phyloP scores from a whole-genome alignment of 2,888 invertebrate genomes.

The Ophioninae sp. region DNA sequence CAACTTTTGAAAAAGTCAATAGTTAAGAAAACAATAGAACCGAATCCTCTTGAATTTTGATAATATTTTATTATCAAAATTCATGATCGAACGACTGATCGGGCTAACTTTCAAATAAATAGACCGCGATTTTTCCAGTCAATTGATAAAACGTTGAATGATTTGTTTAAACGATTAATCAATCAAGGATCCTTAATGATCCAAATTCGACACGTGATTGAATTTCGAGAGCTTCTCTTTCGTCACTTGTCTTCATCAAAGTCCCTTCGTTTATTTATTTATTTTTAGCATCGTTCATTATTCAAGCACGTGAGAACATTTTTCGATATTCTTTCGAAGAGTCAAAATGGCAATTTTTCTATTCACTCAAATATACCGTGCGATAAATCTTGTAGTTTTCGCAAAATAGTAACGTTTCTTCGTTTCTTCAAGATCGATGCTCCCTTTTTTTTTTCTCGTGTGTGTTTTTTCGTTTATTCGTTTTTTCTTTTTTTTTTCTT shows the following conservation, averaged over 20 bases:
- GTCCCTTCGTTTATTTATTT: too few relatives aligned
- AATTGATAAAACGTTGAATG: too few relatives aligned
- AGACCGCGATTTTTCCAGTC: too few relatives aligned
- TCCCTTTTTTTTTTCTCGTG: too few relatives aligned
- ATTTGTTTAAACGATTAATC: too few relatives aligned
- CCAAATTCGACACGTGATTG: neutral
- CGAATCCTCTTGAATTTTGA: too few relatives aligned
- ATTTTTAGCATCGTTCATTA: conserved; percentile 22
- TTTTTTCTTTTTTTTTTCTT: conserved; percentile 40
- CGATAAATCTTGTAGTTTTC: neutral
- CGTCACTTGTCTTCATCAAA: neutral
- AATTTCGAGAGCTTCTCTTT: neutral
- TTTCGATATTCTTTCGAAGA: conserved; percentile 24
- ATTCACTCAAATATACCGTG: neutral
- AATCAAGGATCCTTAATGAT: too few relatives aligned
- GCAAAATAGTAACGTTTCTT: conserved; percentile 23
- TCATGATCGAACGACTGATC: too few relatives aligned
- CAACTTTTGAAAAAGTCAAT: too few relatives aligned
- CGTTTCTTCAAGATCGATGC: conserved; percentile 16
- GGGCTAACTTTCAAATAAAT: too few relatives aligned
- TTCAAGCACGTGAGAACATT: neutral
- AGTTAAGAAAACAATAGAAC: too few relatives aligned
- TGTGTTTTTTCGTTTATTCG: conserved; percentile 31
- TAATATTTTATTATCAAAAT: too few relatives aligned
- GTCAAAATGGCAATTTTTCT: conserved; percentile 22